Percentiles rank a stretch among this genome's conserved stretches.
These are phyloP conservation scores for Adoxophyes honmai DNA, from an alignment of 1,140 invertebrate species.

Conservation along the genomic window DNA sequence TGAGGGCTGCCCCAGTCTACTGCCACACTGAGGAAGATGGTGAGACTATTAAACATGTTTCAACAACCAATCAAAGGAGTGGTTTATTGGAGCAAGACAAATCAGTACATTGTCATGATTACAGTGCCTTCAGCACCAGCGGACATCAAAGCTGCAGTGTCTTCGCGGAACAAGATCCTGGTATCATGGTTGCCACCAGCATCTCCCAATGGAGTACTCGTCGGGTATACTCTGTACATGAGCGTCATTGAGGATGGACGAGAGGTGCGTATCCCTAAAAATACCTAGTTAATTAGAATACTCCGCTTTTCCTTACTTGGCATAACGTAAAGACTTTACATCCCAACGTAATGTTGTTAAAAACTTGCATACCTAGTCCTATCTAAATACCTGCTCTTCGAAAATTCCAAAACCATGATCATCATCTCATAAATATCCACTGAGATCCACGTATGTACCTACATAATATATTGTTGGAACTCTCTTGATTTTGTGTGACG, in stretches of 20 bases:
- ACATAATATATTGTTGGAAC: too few relatives aligned
- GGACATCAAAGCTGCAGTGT: slow-evolving; percentile 92
- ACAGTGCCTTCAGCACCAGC: slow-evolving; percentile 90
- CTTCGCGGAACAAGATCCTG: slow-evolving; percentile 89
- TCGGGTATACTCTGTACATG: slow-evolving; percentile 90
- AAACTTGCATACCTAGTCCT: too few relatives aligned
- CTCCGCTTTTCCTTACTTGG: too few relatives aligned
- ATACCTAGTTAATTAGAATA: background rate
- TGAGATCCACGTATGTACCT: too few relatives aligned
- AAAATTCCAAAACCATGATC: too few relatives aligned
- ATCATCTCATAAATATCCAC: too few relatives aligned
- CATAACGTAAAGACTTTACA: too few relatives aligned
- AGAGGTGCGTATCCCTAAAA: slow-evolving; percentile 69
- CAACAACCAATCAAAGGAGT: too few relatives aligned
- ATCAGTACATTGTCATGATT: slow-evolving; percentile 27
- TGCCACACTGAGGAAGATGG: slow-evolving; percentile 95
- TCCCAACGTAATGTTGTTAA: too few relatives aligned
- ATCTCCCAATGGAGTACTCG: slow-evolving; percentile 86
- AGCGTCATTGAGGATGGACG: slow-evolving; percentile 85
- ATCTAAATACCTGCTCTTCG: too few relatives aligned
- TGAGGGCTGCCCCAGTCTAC: slow-evolving; percentile 88
- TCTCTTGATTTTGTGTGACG: too few relatives aligned
- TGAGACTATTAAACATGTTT: slow-evolving; percentile 60
- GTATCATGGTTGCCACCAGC: slow-evolving; percentile 91
- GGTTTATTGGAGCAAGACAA: too few relatives aligned